Evolutionary conservation across 2,797 vertebrate genomes (phyloP), one percentile per base, ranked within the genome.

Genomic region (Petrocephalus schoutedeni): DNA sequence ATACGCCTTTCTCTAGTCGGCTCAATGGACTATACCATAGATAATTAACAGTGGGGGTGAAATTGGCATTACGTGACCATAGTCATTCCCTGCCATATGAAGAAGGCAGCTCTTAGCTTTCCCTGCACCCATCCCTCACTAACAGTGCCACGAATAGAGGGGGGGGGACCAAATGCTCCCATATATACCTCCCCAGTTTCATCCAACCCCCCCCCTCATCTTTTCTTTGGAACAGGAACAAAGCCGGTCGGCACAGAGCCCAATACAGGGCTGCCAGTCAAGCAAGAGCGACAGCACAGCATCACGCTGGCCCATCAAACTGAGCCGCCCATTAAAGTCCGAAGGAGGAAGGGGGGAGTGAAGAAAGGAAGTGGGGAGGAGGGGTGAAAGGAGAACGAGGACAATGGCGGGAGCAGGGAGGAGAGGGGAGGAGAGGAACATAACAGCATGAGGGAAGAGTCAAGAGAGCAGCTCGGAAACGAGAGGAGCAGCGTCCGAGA

Each of bases 201-300:
- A 94, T 93, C 67, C 28, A 41, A 16, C 8, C 7, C 92, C 93
- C 93, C 23, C 8, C n/a, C n/a, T 41, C 3, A 54, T 16, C 93
- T 92, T 93, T 93, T 90, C 88, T 90, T 93, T 92, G 92, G 93
- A 89, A 91, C 74, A 88, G 86, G 91, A 92, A 95, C 94, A 95
- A 95, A 94, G 92, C 89, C 91, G 88, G 61, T 88, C 74, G 91
- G 91, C 91, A 86, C 90, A 89, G 90, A 92, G 91, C 90, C 89
- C 90, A 93, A 93, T 91, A 93, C 91, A 91, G 92, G 89, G 89
- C 92, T 90, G 94, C 94, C 95, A 93, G 90, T 95, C 94, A 93
- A 7, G 36, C 91, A 89, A 90, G 90, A 89, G 23, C 74, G 0
- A 71, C 77, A 77, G 23, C 89, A 57, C 87, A 88, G 86, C 91